phyloP scores from a whole-genome alignment of 2,797 vertebrate species.

The Scomberomorus guttatus region DNA sequence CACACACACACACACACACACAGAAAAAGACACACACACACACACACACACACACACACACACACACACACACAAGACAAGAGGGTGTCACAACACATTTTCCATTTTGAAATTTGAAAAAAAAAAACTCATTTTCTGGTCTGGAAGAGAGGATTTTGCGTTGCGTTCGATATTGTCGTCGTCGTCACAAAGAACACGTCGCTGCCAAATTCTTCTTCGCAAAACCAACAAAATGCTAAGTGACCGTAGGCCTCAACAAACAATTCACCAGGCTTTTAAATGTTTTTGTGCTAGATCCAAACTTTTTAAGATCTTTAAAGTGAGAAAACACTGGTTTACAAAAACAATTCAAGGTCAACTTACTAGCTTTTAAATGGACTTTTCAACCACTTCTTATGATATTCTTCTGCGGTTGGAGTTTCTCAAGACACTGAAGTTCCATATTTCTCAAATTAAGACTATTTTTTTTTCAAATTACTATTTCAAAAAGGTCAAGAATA shows the following conservation, averaged over 20 bases:
- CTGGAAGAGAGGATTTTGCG: conserved; percentile 13
- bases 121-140: background rate
- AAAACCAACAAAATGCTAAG: conserved; percentile 16
- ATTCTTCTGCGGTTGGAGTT: background rate
- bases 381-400: background rate
- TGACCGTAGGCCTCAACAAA: background rate
- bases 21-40: conserved; percentile 3
- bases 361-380: background rate
- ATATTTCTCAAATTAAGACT: background rate
- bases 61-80: too few species aligned
- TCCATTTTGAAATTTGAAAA: conserved; percentile 4
- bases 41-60: conserved; percentile 23
- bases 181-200: background rate
- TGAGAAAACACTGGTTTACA: background rate
- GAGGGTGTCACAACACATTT: conserved; percentile 36
- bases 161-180: background rate
- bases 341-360: background rate
- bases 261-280: background rate
- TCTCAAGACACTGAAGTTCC: background rate
- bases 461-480: background rate
- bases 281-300: conserved; percentile 15
- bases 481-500: background rate
- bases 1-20: conserved; percentile 18
- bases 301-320: background rate
- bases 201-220: conserved; percentile 8